Percentiles rank a stretch among this genome's conserved stretches.
phyloP scores from a whole-genome alignment of 2,797 vertebrate genomes.

The Varecia variegata region DNA sequence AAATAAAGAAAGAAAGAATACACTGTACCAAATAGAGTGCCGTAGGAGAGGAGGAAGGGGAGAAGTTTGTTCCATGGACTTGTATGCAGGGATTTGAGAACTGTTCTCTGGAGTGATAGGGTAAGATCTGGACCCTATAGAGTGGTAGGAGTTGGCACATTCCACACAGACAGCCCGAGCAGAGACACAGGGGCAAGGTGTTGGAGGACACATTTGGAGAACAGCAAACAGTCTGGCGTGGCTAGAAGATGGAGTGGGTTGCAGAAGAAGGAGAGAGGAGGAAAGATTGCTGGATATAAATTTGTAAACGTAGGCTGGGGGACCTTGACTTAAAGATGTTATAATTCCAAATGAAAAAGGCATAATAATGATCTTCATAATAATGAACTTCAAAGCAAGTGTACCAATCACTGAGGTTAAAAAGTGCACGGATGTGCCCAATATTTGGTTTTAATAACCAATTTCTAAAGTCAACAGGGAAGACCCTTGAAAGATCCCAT shows the following conservation, averaged over 20 bases:
- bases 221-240: not conserved
- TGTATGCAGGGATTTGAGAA: not conserved
- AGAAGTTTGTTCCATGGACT: not conserved
- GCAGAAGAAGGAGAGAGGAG: not conserved
- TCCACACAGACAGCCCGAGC: not conserved
- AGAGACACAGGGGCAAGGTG: not conserved
- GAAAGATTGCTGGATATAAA: not conserved
- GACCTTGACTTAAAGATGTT: not conserved
- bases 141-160: not conserved
- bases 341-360: not conserved
- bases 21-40: not conserved
- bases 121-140: not conserved
- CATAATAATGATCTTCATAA: not conserved
- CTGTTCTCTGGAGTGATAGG: not conserved
- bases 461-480: not conserved
- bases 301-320: not conserved
- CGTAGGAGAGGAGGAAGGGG: not conserved
- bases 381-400: constrained; percentile 8
- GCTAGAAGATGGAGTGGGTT: not conserved
- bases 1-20: not conserved
- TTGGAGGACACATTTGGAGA: not conserved
- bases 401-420: not conserved
- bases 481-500: not conserved
- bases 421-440: not conserved
- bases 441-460: not conserved